Evolutionary conservation across 2,797 vertebrate species (phyloP), one percentile per base, ranked within the genome.

Genomic region (Florisuga fusca): DNA sequence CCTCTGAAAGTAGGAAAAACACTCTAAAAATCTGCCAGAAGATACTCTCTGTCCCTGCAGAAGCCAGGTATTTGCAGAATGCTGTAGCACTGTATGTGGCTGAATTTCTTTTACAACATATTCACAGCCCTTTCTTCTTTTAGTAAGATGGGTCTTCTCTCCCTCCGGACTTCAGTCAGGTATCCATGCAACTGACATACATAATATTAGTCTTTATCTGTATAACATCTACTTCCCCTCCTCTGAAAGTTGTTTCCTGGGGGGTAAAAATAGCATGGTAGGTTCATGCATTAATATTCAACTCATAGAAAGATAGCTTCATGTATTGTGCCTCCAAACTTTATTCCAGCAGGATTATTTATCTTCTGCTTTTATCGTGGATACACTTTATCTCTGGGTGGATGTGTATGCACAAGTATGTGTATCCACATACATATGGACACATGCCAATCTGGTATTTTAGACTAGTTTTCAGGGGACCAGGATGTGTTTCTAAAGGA

Each of bases 81-180:
- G 1, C 11, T 26, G 12, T n/a, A 68, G 3, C 23, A 8, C 36
- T 50, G 19, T 0, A 0, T 43, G n/a, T 48, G 50, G 31, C 34
- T 84, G 22, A 13, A 27, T 58, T 75, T 72, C 17, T 80, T 69
- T 23, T 74, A 10, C 16, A 80, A 31, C 6, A 23, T 0, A 0
- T 48, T 87, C 63, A 38, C 4, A 21, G 20, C 38, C 21, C 15
- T 79, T 78, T 75, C 55, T 75, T 48, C 69, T 82, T 34, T 61
- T 69, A 34, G 12, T 58, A 43, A 50, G 10, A 23, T 1, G 19
- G 18, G 38, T 38, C 33, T 68, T 94, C 74, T 18, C 29, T 57
- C 23, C 12, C 51, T 73, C 27, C 50, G 36, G 55, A 55, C 38
- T 87, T 85, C 16, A 25, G 10, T 10, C 9, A 3, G 11, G 10